A percentile compares a stretch with the other conserved stretches of the same genome.
Evolutionary conservation across 1,140 invertebrate species (phyloP).

Genomic region (Anagrus nilaparvatae): DNA sequence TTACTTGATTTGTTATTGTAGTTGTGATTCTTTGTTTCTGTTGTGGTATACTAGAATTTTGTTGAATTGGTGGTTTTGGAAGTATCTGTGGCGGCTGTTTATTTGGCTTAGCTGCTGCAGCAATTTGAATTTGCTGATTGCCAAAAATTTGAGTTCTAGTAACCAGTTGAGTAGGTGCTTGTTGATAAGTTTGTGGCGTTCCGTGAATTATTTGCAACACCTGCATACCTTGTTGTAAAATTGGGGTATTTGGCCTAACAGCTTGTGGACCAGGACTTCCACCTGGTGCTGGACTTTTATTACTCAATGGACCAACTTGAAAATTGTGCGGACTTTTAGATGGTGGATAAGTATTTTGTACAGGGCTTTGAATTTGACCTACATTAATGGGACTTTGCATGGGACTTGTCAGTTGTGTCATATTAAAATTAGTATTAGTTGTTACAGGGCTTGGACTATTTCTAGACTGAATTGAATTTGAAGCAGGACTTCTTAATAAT

Average conservation of each 20-base stretch:
- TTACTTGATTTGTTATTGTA: constrained; percentile 39
- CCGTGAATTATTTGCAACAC: constrained; percentile 41
- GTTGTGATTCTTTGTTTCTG: constrained; percentile 37
- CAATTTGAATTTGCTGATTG: constrained; percentile 42
- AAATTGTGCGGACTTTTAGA: constrained; percentile 39
- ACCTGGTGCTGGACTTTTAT: constrained; percentile 37
- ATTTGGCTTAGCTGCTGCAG: constrained; percentile 32
- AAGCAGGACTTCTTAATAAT: constrained; percentile 36
- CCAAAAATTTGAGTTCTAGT: constrained; percentile 37
- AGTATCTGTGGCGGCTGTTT: constrained; percentile 41
- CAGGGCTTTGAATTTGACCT: constrained; percentile 40
- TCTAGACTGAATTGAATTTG: constrained; percentile 39
- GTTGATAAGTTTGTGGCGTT: constrained; percentile 36
- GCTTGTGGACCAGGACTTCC: constrained; percentile 39
- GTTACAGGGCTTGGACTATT: constrained; percentile 40
- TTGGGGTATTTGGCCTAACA: constrained; percentile 38
- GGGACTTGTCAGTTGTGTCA: constrained; percentile 40
- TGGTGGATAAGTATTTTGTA: constrained; percentile 39
- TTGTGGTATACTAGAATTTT: constrained; percentile 28
- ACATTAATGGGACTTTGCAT: constrained; percentile 42
- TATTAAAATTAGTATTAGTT: constrained; percentile 32
- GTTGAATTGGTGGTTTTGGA: constrained; percentile 38
- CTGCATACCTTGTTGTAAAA: constrained; percentile 40
- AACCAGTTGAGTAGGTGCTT: constrained; percentile 33
- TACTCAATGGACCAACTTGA: constrained; percentile 29